A percentile compares a stretch with the other conserved stretches of the same genome.
phyloP scores from a whole-genome alignment of 2,888 invertebrate species.

The Cordilura impudica region DNA sequence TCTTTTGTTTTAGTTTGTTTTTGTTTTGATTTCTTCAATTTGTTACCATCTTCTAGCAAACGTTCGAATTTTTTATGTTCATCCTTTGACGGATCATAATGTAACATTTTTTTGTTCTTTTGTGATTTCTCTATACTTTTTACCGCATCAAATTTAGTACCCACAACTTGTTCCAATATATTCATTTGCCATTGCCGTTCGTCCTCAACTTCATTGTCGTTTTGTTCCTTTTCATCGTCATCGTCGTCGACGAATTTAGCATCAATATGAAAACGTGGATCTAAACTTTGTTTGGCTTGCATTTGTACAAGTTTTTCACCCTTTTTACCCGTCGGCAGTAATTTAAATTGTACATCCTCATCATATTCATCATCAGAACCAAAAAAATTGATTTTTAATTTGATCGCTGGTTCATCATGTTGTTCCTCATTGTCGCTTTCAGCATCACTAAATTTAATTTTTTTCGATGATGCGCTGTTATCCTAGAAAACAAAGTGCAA shows the following conservation, averaged over 20 bases:
- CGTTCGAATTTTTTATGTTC: conserved; percentile 82
- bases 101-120: conserved; percentile 79
- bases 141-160: conserved; percentile 69
- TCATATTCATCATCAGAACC: conserved; percentile 71
- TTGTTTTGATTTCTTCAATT: conserved; percentile 23
- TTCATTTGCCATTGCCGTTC: conserved; percentile 78
- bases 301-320: conserved; percentile 81
- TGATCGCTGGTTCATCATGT: conserved; percentile 21
- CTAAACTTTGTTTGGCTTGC: conserved; percentile 85
- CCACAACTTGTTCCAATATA: conserved; percentile 79
- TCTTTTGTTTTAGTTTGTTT: conserved; percentile 4
- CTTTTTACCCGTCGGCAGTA: conserved; percentile 81
- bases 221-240: conserved; percentile 64
- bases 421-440: conserved; percentile 79
- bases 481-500: conserved; percentile 78
- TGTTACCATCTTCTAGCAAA: conserved; percentile 24
- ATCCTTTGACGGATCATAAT: conserved; percentile 84
- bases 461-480: conserved; percentile 79
- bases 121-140: conserved; percentile 54
- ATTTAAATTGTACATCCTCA: conserved; percentile 80
- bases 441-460: conserved; percentile 80
- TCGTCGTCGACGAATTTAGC: conserved; percentile 84
- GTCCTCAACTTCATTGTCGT: conserved; percentile 59
- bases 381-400: conserved; percentile 62
- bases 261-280: conserved; percentile 87